Percentiles rank a stretch among this genome's conserved stretches.
These are phyloP conservation scores for Pipa parva DNA, from an alignment of 2,113 vertebrate species.

Conservation along the genomic window DNA sequence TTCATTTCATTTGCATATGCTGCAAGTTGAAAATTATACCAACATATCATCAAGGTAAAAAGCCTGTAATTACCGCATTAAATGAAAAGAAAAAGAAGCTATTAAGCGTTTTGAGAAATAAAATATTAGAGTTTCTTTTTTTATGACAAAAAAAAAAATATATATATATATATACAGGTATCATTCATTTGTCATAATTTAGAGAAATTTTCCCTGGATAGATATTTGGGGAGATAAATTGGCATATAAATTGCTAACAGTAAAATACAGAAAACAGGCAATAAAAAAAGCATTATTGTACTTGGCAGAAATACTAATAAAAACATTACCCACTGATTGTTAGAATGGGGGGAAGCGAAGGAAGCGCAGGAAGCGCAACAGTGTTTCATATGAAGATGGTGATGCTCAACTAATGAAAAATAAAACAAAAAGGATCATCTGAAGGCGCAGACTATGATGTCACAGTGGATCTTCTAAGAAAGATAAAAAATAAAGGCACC, in stretches of 20 bases:
- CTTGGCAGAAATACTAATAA: too few relatives aligned
- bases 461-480: too few relatives aligned
- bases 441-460: too few relatives aligned
- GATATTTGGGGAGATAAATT: neutral
- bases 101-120: slow-evolving; percentile 1
- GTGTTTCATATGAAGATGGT: too few relatives aligned
- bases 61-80: slow-evolving; percentile 5
- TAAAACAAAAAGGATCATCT: too few relatives aligned
- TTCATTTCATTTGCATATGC: slow-evolving; percentile 19
- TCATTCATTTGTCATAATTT: slow-evolving; percentile 1
- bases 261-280: neutral
- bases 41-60: slow-evolving; percentile 6
- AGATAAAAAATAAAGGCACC: neutral
- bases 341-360: too few relatives aligned
- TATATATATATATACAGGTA: too few relatives aligned
- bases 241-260: neutral
- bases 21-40: slow-evolving; percentile 23
- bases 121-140: neutral
- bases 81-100: neutral
- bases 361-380: too few relatives aligned
- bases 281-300: too few relatives aligned
- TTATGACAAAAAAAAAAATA: too few relatives aligned
- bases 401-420: too few relatives aligned
- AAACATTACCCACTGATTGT: too few relatives aligned
- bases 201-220: neutral